Evolutionary conservation across 2,888 invertebrate species (phyloP).

Genomic region (Brachylomia viminalis): DNA sequence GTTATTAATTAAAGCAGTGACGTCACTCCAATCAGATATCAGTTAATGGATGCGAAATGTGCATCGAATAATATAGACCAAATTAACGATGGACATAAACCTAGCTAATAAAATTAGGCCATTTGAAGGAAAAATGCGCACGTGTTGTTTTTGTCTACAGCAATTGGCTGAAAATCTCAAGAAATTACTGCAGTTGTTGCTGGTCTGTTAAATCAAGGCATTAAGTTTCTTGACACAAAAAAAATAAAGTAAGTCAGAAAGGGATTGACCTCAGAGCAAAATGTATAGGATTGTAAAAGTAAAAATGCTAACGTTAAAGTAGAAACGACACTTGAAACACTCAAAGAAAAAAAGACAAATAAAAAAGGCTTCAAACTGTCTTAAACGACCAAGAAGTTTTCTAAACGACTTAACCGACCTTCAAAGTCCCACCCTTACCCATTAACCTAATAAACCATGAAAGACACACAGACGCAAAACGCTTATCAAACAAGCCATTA

Average conservation of each 20-base stretch:
- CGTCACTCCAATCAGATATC: slow-evolving; percentile 54
- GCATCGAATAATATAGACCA: slow-evolving; percentile 18
- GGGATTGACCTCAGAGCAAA: background rate
- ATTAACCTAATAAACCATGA: slow-evolving; percentile 40
- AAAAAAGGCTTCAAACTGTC: slow-evolving; percentile 28
- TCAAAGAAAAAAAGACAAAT: slow-evolving; percentile 42
- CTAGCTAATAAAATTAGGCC: background rate
- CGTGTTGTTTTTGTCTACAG: background rate
- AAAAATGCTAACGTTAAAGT: slow-evolving; percentile 9
- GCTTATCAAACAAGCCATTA: slow-evolving; percentile 54
- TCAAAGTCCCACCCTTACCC: slow-evolving; percentile 25
- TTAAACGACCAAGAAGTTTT: slow-evolving; percentile 39
- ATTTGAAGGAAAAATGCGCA: background rate
- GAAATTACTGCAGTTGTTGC: background rate
- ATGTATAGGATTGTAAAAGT: background rate
- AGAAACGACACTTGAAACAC: slow-evolving; percentile 16
- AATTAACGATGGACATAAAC: background rate
- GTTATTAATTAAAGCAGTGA: slow-evolving; percentile 56
- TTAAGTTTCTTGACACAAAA: background rate
- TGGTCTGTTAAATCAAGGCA: background rate
- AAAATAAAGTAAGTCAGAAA: background rate
- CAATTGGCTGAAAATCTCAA: background rate
- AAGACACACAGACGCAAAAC: slow-evolving; percentile 32
- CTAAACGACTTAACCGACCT: slow-evolving; percentile 38
- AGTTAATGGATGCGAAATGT: slow-evolving; percentile 43